Evolutionary conservation across 2,888 invertebrate genomes (phyloP).

Genomic region (Drosophila koepferae): DNA sequence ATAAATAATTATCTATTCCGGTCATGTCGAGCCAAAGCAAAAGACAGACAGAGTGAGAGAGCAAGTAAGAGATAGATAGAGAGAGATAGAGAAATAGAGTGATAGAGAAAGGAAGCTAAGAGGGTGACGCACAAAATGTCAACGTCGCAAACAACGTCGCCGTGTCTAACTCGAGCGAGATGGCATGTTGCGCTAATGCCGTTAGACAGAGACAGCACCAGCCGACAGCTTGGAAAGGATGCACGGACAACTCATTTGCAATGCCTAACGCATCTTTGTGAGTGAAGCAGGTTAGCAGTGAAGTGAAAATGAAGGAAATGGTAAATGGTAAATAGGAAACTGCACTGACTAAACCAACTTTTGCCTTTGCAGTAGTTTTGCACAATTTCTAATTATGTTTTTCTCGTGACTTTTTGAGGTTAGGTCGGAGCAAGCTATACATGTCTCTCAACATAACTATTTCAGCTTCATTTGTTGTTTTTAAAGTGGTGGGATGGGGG

Average conservation of each 20-base stretch:
- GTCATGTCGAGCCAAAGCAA: conserved; percentile 67
- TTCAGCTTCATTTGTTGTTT: conserved; percentile 55
- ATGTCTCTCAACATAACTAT: conserved; percentile 18
- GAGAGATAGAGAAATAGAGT: background rate
- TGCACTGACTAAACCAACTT: conserved; percentile 33
- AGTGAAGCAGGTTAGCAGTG: conserved; percentile 1
- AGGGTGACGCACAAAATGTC: conserved; percentile 72
- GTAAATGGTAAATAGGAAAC: background rate
- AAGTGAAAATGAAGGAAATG: background rate
- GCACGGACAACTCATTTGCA: conserved; percentile 56
- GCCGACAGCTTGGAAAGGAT: conserved; percentile 41
- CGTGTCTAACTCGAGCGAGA: conserved; percentile 26
- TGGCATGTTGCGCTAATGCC: conserved; percentile 12
- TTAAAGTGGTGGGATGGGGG: conserved; percentile 7
- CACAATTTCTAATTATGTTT: conserved; percentile 70
- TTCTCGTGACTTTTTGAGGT: conserved; percentile 65
- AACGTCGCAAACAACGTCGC: conserved; percentile 57
- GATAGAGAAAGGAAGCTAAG: background rate
- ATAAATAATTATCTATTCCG: conserved; percentile 78
- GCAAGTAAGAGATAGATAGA: background rate
- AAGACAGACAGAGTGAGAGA: background rate
- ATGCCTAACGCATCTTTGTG: conserved; percentile 56
- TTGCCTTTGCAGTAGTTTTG: conserved; percentile 63
- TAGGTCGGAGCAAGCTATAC: conserved; percentile 27
- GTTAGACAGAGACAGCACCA: conserved; percentile 1